Percentiles rank a stretch among this genome's conserved stretches.
These are phyloP conservation scores for Raja brachyura DNA, from an alignment of 2,113 vertebrate species.

Conservation along the genomic window DNA sequence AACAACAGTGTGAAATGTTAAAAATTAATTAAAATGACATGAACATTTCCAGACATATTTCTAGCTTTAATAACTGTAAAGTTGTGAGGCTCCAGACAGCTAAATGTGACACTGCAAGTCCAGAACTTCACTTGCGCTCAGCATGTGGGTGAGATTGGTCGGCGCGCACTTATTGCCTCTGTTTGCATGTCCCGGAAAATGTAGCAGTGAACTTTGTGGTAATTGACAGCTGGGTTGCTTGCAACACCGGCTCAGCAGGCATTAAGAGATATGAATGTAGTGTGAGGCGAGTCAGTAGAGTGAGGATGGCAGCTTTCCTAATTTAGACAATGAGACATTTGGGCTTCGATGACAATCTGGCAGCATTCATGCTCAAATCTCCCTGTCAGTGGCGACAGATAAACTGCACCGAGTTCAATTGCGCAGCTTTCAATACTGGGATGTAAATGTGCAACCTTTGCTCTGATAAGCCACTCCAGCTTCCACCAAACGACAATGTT, in stretches of 20 bases:
- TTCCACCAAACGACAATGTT: background rate
- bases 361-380: too few species aligned
- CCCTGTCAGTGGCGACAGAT: background rate
- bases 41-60: background rate
- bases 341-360: background rate
- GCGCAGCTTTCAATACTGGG: background rate
- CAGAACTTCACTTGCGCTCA: too few species aligned
- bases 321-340: background rate
- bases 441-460: background rate
- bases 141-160: background rate
- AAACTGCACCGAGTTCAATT: background rate
- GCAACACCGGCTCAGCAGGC: background rate
- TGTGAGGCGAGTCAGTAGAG: too few species aligned
- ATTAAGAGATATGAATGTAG: background rate
- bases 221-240: background rate
- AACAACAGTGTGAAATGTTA: background rate
- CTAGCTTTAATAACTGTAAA: background rate
- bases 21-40: background rate
- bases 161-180: background rate
- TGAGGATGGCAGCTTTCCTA: background rate
- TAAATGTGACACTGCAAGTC: background rate
- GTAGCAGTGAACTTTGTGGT: background rate
- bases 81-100: background rate
- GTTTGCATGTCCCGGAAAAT: background rate
- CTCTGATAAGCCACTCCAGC: background rate